Evolutionary conservation across 1,140 invertebrate genomes (phyloP), one percentile per base, ranked within the genome.

Genomic region (Solenopsis fugax): DNA sequence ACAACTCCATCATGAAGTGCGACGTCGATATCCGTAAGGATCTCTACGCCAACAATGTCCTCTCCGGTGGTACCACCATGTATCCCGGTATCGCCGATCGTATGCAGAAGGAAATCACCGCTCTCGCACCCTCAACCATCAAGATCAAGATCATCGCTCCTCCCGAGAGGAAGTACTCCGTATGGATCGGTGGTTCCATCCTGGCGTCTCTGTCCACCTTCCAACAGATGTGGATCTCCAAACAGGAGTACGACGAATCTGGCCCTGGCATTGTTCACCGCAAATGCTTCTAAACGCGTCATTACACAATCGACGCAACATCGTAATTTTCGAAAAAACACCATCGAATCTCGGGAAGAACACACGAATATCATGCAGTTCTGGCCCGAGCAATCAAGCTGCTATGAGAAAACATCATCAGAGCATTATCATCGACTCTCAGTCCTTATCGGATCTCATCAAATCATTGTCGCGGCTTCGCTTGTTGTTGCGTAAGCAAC

Each of bases 121-220:
- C 97, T 48, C 95, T 98, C 41, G 97, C 97, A 48, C 97, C 97
- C 87, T 96, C 96, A 56, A 98, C 97, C 84, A 98, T 98, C 97
- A 98, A 98, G 96, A 98, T 98, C 96, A 98, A 98, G 96, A 98
- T 99, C 95, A 96, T 98, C 86, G 98, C 98, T 95, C 98, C 97
- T 91, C 98, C 98, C 72, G 98, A 98, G 96, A 96, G 98, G 90
- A 97, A 97, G n/a, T 97, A 98, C 96, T 98, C 98, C 95, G 97
- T 98, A 95, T 98, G 98, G 98, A 98, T 98, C 96, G 97, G 97
- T 95, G 97, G 97, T 90, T 98, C 97, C 95, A 98, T 98, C 96
- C 95, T 98, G 92, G 98, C 98, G 87, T 98, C 98, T 80, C 96
- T 97, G 84, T 97, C 97, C 93, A 98, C 97, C 94, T 98, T 97